Conservation (phyloP, 2,888 invertebrate species). For the Bombyx huttoni region DNA sequence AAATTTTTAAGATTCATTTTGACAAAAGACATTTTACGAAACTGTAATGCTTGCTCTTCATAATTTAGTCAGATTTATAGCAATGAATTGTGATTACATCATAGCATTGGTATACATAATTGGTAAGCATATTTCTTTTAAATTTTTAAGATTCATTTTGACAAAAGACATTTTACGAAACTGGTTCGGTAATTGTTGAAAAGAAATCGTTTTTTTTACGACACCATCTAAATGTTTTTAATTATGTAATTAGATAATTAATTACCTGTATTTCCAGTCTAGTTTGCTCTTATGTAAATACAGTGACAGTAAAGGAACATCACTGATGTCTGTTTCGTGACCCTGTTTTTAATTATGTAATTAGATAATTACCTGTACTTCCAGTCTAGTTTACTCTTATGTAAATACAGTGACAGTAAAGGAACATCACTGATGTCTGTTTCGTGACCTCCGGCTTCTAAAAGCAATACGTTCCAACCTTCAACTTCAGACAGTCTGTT, state of each 20-base stretch:
- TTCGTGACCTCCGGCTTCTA: constrained; percentile 91
- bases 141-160: too few relatives aligned
- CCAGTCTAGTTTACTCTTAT: constrained; percentile 93
- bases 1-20: too few relatives aligned
- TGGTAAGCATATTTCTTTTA: too few relatives aligned
- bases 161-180: not conserved
- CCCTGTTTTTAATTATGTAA: constrained; percentile 55
- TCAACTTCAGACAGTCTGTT: constrained; percentile 84
- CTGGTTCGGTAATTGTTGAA: not conserved
- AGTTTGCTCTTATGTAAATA: constrained; percentile 91
- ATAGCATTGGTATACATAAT: too few relatives aligned
- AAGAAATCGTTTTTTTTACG: not conserved
- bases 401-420: constrained; percentile 87
- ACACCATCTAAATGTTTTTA: not conserved
- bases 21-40: not conserved
- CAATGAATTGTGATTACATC: too few relatives aligned
- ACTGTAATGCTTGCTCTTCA: not conserved
- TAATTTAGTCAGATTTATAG: too few relatives aligned
- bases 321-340: constrained; percentile 88
- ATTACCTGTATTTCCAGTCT: constrained; percentile 94
- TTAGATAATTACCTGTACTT: constrained; percentile 77
- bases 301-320: constrained; percentile 87
- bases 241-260: constrained; percentile 25
- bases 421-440: constrained; percentile 91
- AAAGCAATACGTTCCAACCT: constrained; percentile 82